Evolutionary conservation across 2,797 vertebrate genomes (phyloP).

Genomic region (Streptopelia turtur): DNA sequence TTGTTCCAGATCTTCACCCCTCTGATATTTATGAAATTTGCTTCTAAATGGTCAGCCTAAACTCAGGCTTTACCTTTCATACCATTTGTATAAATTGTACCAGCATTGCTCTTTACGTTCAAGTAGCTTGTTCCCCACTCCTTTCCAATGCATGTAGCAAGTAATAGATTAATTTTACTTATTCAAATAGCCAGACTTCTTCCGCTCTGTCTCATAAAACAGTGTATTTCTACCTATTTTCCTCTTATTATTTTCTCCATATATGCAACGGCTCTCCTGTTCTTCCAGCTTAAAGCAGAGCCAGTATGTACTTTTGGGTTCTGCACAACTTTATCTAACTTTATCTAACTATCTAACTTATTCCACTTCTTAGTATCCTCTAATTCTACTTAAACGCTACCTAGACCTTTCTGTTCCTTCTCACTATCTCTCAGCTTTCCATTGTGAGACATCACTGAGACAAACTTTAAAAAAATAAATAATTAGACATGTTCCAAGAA

Average conservation of each 20-base stretch:
- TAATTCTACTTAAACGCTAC: background rate
- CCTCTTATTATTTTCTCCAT: background rate
- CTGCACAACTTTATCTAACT: background rate
- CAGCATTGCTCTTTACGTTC: background rate
- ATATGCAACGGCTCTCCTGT: background rate
- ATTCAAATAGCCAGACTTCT: background rate
- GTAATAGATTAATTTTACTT: background rate
- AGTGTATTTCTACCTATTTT: background rate
- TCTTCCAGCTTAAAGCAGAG: background rate
- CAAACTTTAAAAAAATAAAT: background rate
- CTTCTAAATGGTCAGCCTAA: background rate
- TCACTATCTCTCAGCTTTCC: background rate
- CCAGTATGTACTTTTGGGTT: background rate
- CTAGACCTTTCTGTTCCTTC: background rate
- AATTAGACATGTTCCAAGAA: background rate
- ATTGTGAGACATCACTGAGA: fast-evolving
- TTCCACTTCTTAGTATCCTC: background rate
- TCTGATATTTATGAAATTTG: background rate
- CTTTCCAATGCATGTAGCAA: background rate
- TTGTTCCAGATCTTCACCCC: background rate
- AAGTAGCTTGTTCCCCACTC: background rate
- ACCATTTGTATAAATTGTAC: background rate
- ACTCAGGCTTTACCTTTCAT: background rate
- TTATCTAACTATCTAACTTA: background rate
- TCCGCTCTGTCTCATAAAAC: background rate